Percentiles rank a stretch among this genome's conserved stretches.
These are phyloP conservation scores for Lateolabrax maculatus DNA, from an alignment of 2,797 vertebrate species.

Conservation along the genomic window DNA sequence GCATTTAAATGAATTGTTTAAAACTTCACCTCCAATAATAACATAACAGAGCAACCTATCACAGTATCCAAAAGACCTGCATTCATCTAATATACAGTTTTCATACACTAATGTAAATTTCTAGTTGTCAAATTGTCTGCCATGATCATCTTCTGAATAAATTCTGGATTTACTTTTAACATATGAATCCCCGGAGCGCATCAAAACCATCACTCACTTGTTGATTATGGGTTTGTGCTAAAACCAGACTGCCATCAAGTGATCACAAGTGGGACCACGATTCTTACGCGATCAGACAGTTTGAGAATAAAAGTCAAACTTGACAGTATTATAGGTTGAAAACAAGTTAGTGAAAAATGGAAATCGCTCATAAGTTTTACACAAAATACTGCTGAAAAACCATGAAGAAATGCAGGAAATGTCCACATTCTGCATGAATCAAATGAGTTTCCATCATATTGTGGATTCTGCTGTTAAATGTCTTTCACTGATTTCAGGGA, in stretches of 20 bases:
- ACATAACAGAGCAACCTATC: neutral
- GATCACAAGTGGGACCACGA: conserved; percentile 9
- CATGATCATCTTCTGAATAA: neutral
- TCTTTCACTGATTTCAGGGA: neutral
- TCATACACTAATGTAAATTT: neutral
- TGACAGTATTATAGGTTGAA: neutral
- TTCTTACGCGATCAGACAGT: conserved; percentile 27
- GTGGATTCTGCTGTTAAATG: neutral
- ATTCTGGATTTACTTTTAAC: neutral
- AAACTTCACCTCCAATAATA: too few relatives aligned
- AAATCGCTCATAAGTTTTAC: neutral
- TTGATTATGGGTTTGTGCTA: neutral
- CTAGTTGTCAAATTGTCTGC: neutral
- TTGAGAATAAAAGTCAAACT: neutral
- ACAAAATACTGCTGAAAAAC: neutral
- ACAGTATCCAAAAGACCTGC: neutral
- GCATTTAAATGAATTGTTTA: neutral
- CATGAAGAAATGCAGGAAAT: neutral
- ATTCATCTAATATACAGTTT: neutral
- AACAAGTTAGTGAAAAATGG: neutral
- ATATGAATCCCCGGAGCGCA: too few relatives aligned
- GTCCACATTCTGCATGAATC: too few relatives aligned
- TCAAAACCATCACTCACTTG: neutral
- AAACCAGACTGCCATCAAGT: conserved; percentile 48
- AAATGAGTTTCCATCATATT: neutral